Percentiles rank a stretch among this genome's conserved stretches.
These are phyloP conservation scores for Limenitis camilla DNA, from an alignment of 2,888 invertebrate genomes.

Conservation along the genomic window DNA sequence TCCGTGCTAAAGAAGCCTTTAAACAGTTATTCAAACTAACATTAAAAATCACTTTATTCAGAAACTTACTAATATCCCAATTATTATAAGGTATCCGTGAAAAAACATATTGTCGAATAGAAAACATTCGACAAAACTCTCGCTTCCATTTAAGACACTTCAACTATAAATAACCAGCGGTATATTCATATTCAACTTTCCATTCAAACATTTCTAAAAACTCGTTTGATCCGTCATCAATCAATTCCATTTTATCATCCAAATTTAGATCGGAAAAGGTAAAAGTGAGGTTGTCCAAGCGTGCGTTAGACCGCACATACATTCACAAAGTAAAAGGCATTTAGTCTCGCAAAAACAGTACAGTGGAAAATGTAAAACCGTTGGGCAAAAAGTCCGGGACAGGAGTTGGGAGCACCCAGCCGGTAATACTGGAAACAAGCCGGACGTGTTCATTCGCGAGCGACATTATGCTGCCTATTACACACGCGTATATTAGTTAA, in stretches of 20 bases:
- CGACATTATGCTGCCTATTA: conserved; percentile 26
- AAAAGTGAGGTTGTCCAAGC: conserved; percentile 2
- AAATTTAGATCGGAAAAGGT: background rate
- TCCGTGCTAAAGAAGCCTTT: too few relatives aligned
- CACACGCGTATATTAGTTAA: conserved; percentile 14
- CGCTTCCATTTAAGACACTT: too few relatives aligned
- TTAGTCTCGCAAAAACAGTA: conserved; percentile 24
- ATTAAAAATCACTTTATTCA: too few relatives aligned
- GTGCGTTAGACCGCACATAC: conserved; percentile 18
- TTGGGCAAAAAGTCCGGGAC: conserved; percentile 32
- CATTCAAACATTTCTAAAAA: background rate
- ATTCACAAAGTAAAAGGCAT: conserved; percentile 25
- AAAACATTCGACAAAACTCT: too few relatives aligned
- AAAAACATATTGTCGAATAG: too few relatives aligned
- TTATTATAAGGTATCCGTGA: too few relatives aligned
- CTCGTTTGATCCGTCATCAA: background rate
- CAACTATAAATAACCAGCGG: too few relatives aligned
- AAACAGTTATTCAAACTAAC: too few relatives aligned
- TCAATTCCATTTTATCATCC: background rate
- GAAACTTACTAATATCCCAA: too few relatives aligned
- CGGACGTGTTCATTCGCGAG: conserved; percentile 35
- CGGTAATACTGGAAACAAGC: conserved; percentile 30
- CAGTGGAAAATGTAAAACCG: conserved; percentile 28
- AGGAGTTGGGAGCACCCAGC: conserved; percentile 27
- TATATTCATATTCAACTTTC: too few relatives aligned